phyloP scores from a whole-genome alignment of 2,113 vertebrate species.

The Otolemur garnettii region DNA sequence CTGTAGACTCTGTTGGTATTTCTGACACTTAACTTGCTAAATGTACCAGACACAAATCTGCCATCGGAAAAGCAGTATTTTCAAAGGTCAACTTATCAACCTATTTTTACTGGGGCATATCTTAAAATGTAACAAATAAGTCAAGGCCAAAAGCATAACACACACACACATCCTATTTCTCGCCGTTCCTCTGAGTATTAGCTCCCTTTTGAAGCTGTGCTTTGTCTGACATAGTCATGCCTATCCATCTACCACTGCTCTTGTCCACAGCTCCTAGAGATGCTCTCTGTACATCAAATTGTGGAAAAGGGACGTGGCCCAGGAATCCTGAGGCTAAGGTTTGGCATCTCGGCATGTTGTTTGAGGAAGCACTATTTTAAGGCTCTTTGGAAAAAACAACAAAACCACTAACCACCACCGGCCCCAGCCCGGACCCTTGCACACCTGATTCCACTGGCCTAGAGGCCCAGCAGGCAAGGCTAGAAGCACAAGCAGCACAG shows the following conservation, averaged over 20 bases:
- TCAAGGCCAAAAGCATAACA: neutral
- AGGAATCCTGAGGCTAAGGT: accelerated
- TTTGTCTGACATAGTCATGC: accelerated
- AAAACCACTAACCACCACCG: neutral
- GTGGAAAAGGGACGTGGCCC: accelerated
- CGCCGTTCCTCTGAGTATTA: accelerated
- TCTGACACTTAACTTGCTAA: neutral
- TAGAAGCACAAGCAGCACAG: neutral
- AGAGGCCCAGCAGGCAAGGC: accelerated
- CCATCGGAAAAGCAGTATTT: neutral
- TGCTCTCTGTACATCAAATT: accelerated
- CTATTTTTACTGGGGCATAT: neutral
- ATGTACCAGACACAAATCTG: neutral
- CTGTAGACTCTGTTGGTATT: accelerated
- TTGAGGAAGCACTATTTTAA: neutral
- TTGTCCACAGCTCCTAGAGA: neutral
- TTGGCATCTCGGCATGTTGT: neutral
- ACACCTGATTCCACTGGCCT: accelerated
- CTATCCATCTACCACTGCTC: neutral
- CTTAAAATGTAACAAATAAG: accelerated
- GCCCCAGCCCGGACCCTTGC: neutral
- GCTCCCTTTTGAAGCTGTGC: neutral
- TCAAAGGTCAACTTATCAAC: neutral
- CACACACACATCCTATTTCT: no score
- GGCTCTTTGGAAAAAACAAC: neutral